Percentiles rank a stretch among this genome's conserved stretches.
Conservation (phyloP, 2,888 invertebrate genomes). For the Calameuta pallipes region DNA sequence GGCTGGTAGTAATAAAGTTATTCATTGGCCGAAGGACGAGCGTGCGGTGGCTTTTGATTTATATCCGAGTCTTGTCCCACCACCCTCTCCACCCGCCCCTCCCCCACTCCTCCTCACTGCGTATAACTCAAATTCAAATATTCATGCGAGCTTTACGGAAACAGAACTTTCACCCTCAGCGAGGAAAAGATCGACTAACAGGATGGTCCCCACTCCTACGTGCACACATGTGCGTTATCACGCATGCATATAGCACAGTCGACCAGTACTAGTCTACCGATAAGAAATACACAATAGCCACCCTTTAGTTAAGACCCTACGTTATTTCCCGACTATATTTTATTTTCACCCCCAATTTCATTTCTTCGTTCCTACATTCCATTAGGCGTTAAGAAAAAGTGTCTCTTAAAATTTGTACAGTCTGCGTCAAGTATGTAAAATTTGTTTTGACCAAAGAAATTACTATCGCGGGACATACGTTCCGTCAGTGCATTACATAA, state of each 20-base stretch:
- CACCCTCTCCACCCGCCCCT: neutral
- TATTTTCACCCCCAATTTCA: neutral
- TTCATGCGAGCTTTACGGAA: conserved; percentile 5
- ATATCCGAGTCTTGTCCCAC: conserved; percentile 3
- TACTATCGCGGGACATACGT: neutral
- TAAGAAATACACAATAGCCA: neutral
- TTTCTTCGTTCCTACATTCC: neutral
- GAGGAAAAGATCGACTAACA: neutral
- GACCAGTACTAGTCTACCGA: neutral
- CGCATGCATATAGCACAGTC: neutral
- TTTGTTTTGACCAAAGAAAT: neutral
- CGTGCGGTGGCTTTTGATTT: neutral
- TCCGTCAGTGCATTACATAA: neutral
- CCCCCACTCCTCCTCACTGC: neutral
- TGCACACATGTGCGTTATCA: no score
- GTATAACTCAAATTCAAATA: conserved; percentile 7
- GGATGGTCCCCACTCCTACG: neutral
- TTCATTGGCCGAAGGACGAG: conserved; percentile 1
- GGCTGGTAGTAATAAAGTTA: neutral
- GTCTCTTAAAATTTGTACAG: neutral
- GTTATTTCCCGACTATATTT: neutral
- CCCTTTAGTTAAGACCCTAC: neutral
- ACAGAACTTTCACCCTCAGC: neutral
- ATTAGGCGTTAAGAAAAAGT: neutral
- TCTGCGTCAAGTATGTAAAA: neutral